These are phyloP conservation scores for Formica selysi DNA, from an alignment of 1,140 invertebrate genomes.

Conservation along the genomic window DNA sequence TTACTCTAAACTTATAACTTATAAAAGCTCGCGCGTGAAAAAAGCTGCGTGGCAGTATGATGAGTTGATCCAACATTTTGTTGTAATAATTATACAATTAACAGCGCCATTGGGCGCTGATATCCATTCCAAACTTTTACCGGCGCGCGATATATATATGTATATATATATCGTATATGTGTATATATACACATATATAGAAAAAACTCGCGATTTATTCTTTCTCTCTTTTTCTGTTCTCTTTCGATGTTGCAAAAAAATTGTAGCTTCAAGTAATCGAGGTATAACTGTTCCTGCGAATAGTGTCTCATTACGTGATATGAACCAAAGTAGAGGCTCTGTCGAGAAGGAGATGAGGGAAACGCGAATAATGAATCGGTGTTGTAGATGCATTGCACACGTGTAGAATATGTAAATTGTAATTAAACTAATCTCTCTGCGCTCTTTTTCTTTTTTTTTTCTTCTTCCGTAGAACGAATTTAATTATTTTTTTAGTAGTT, in stretches of 20 bases:
- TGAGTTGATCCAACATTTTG: slow-evolving; percentile 51
- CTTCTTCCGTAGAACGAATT: not conserved
- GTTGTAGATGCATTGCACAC: not conserved
- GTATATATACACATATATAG: not conserved
- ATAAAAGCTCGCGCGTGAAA: slow-evolving; percentile 73
- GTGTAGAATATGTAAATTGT: slow-evolving; percentile 56
- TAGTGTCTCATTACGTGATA: slow-evolving; percentile 73
- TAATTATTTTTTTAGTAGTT: slow-evolving; percentile 13
- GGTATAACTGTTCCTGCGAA: slow-evolving; percentile 74
- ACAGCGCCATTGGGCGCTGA: slow-evolving; percentile 26
- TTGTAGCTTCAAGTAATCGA: slow-evolving; percentile 63
- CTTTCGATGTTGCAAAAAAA: slow-evolving; percentile 57
- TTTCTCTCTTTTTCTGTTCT: slow-evolving; percentile 63
- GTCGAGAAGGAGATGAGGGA: slow-evolving; percentile 40
- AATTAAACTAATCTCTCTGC: slow-evolving; percentile 10
- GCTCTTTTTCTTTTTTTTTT: slow-evolving; percentile 4
- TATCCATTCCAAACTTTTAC: slow-evolving; percentile 49
- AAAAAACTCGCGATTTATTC: slow-evolving; percentile 51
- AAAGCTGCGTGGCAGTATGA: slow-evolving; percentile 30
- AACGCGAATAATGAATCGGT: slow-evolving; percentile 32
- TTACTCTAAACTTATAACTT: slow-evolving; percentile 64
- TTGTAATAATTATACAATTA: slow-evolving; percentile 39
- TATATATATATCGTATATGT: not conserved
- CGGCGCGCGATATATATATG: slow-evolving; percentile 30
- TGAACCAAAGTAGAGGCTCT: slow-evolving; percentile 70